These are phyloP conservation scores for Bucco capensis DNA, from an alignment of 2,113 vertebrate genomes.

Conservation along the genomic window DNA sequence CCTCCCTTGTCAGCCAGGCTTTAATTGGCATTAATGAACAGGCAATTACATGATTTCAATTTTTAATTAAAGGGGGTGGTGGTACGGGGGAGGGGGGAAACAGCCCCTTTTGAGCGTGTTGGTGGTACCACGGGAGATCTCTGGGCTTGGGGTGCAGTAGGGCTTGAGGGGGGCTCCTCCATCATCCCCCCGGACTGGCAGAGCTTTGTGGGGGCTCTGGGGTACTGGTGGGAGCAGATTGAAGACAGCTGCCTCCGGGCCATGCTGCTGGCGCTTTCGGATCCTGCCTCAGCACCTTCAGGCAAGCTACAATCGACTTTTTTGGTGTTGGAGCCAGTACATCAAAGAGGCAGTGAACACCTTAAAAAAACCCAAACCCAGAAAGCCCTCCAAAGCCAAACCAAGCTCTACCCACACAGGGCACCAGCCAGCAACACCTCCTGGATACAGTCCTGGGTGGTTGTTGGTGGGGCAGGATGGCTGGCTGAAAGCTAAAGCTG, in stretches of 20 bases:
- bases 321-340: neutral
- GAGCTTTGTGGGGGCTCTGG: neutral
- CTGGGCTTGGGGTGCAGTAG: neutral
- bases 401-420: neutral
- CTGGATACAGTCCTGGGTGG: neutral
- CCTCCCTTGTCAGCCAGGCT: slow-evolving; percentile 38
- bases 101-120: neutral
- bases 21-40: slow-evolving; percentile 56
- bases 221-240: neutral
- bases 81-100: neutral
- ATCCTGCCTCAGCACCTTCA: neutral
- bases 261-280: neutral
- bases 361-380: neutral
- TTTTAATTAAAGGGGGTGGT: slow-evolving; percentile 40
- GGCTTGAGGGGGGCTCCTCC: neutral
- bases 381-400: neutral
- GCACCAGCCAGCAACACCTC: neutral
- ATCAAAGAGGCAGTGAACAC: neutral
- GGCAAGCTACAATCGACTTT: neutral
- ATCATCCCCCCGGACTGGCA: neutral
- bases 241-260: neutral
- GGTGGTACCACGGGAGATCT: neutral
- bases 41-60: slow-evolving; percentile 46
- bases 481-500: neutral
- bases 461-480: neutral